Evolutionary conservation across 2,888 invertebrate species (phyloP).

Genomic region (Stratiomys singularior): DNA sequence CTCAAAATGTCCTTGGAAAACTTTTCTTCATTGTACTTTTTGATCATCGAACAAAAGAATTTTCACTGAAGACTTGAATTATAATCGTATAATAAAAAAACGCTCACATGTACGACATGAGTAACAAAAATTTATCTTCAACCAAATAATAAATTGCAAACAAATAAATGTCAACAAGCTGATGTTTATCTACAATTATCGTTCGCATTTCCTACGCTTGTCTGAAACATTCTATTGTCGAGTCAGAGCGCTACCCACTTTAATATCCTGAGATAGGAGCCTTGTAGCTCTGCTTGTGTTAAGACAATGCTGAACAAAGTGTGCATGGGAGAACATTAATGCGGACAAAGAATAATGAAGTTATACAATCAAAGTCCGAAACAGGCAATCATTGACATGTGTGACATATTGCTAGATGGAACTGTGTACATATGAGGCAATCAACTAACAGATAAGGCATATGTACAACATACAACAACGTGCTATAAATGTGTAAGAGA

Average conservation of each 20-base stretch:
- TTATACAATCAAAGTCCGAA: neutral
- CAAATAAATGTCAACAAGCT: constrained; percentile 35
- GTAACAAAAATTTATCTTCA: neutral
- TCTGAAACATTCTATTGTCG: neutral
- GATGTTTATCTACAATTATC: constrained; percentile 27
- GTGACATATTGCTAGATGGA: constrained; percentile 8
- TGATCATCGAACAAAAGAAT: too few species aligned
- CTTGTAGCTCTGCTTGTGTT: too few species aligned
- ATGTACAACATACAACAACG: too few species aligned
- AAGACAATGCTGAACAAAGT: too few species aligned
- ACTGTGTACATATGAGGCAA: neutral
- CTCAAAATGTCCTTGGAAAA: too few species aligned
- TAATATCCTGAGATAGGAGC: neutral
- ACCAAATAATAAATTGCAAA: neutral
- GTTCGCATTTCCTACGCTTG: neutral
- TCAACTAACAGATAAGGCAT: too few species aligned
- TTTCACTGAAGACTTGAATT: too few species aligned
- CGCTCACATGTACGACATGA: too few species aligned
- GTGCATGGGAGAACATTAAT: neutral
- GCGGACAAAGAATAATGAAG: constrained; percentile 2
- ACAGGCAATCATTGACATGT: constrained; percentile 17
- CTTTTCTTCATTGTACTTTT: too few species aligned
- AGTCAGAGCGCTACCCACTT: neutral
- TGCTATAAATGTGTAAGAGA: too few species aligned
- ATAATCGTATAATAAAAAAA: too few species aligned